These are phyloP conservation scores for Gryllus longicercus DNA, from an alignment of 2,888 invertebrate species.

Conservation along the genomic window DNA sequence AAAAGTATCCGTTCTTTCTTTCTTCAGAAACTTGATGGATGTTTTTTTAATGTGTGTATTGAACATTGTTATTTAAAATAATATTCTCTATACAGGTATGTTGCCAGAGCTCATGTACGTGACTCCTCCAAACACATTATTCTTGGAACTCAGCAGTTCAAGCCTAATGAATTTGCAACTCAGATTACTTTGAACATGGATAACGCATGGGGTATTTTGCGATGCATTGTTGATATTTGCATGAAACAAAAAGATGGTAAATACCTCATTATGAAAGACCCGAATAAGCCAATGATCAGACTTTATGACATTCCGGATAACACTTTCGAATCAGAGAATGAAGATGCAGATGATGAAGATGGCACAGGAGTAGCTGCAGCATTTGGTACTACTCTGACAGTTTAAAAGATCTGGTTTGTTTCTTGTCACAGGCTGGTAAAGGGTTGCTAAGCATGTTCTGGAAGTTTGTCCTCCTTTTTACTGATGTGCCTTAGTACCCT, in stretches of 20 bases:
- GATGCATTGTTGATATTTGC: conserved; percentile 94
- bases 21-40: no score
- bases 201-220: conserved; percentile 97
- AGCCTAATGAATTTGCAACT: conserved; percentile 96
- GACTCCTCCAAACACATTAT: conserved; percentile 96
- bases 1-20: no score
- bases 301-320: conserved; percentile 98
- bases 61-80: not conserved
- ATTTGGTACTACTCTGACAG: not conserved
- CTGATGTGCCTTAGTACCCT: conserved; percentile 9
- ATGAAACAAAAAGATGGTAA: conserved; percentile 94
- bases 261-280: conserved; percentile 98
- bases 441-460: not conserved
- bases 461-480: not conserved
- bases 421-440: not conserved
- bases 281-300: conserved; percentile 96
- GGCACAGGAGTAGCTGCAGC: conserved; percentile 3
- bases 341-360: conserved; percentile 74
- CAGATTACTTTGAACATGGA: conserved; percentile 99
- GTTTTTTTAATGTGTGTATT: not conserved
- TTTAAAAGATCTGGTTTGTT: not conserved
- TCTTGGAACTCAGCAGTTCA: conserved; percentile 95
- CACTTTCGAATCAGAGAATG: conserved; percentile 97
- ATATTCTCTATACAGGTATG: conserved; percentile 60
- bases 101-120: conserved; percentile 88